Evolutionary conservation across 2,113 vertebrate genomes (phyloP).

Genomic region (Solenodon paradoxus): DNA sequence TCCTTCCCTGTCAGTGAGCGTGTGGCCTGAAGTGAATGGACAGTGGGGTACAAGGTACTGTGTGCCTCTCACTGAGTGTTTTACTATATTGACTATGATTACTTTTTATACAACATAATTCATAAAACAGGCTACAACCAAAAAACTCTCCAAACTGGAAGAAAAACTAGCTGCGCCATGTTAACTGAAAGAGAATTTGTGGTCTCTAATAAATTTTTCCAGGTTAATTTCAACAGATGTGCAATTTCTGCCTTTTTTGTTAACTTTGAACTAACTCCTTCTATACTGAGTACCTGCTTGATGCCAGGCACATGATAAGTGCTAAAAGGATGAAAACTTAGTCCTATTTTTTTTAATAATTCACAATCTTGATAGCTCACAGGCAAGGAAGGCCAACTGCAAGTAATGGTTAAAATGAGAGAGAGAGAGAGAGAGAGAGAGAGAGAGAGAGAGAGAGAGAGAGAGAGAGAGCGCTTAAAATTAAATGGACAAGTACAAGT

Average conservation of each 20-base stretch:
- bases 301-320: not conserved
- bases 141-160: not conserved
- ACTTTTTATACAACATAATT: not conserved
- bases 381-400: not conserved
- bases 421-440: not conserved
- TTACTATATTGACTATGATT: not conserved
- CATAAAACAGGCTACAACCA: not conserved
- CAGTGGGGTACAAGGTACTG: not conserved
- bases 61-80: not conserved
- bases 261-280: not conserved
- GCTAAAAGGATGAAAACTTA: not conserved
- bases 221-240: not conserved
- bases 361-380: not conserved
- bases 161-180: not conserved
- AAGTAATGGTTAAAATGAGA: not conserved
- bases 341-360: not conserved
- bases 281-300: not conserved
- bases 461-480: not conserved
- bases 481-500: not conserved
- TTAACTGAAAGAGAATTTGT: not conserved
- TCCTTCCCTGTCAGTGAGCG: not conserved
- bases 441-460: not conserved
- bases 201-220: not conserved
- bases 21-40: not conserved
- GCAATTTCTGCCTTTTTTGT: not conserved